A percentile compares a stretch with the other conserved stretches of the same genome.
Evolutionary conservation across 2,888 invertebrate species (phyloP).

Genomic region (Hirudinaria manillensis): DNA sequence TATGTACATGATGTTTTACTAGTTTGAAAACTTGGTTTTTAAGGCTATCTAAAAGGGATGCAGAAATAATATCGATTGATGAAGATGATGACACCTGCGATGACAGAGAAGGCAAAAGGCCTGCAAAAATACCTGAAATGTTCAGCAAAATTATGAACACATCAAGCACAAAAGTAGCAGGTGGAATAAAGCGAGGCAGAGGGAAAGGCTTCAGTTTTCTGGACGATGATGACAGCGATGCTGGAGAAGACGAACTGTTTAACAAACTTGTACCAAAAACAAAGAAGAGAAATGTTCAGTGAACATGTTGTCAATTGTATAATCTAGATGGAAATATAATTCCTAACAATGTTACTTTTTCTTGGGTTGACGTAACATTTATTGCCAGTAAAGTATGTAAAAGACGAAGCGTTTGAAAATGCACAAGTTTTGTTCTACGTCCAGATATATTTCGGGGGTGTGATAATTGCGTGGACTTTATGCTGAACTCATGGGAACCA

Average conservation of each 20-base stretch:
- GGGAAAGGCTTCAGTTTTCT: constrained; percentile 12
- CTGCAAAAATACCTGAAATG: neutral
- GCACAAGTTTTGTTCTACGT: too few relatives aligned
- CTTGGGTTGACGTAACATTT: too few relatives aligned
- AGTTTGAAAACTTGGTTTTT: neutral
- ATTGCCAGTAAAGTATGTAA: too few relatives aligned
- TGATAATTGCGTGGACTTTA: too few relatives aligned
- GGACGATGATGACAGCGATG: constrained; percentile 17
- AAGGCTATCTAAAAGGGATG: neutral
- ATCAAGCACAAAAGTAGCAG: neutral
- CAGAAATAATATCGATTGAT: neutral
- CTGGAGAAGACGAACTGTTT: neutral
- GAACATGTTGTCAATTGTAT: neutral
- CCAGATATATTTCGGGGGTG: too few relatives aligned
- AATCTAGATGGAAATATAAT: too few relatives aligned
- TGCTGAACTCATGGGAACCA: too few relatives aligned
- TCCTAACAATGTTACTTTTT: too few relatives aligned
- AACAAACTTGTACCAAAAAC: constrained; percentile 2
- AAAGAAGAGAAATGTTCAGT: neutral
- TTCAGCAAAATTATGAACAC: neutral
- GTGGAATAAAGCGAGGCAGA: neutral
- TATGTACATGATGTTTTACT: too few relatives aligned
- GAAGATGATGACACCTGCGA: neutral
- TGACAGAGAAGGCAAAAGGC: neutral
- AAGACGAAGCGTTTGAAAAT: too few relatives aligned